phyloP scores from a whole-genome alignment of 2,113 vertebrate species.

The Upupa epops region DNA sequence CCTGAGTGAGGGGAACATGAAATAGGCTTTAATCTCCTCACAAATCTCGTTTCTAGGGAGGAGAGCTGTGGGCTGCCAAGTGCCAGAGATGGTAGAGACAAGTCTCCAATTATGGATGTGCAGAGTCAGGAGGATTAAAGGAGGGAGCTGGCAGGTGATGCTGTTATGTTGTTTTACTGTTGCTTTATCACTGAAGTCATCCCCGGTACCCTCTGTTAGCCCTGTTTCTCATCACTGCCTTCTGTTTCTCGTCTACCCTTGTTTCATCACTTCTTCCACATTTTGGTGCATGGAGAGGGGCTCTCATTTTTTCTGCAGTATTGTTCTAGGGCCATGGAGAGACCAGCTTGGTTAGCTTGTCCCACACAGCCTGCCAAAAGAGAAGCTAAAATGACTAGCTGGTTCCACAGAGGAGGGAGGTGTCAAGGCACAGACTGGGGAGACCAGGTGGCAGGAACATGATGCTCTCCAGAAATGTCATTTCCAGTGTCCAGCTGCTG shows the following conservation, averaged over 20 bases:
- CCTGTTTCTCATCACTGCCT: background rate
- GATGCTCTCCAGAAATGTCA: background rate
- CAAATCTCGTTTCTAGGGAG: background rate
- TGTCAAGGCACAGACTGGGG: background rate
- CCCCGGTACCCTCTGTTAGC: background rate
- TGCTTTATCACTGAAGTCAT: background rate
- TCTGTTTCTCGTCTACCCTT: background rate
- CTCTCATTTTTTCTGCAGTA: background rate
- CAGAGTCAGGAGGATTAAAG: slow-evolving; percentile 18
- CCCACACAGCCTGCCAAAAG: accelerated
- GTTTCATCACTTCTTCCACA: background rate
- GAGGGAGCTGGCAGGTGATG: background rate
- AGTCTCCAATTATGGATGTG: background rate
- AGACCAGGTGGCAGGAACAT: background rate
- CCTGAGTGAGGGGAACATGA: background rate
- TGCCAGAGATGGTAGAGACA: slow-evolving; percentile 10
- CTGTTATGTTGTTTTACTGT: background rate
- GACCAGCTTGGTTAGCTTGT: background rate
- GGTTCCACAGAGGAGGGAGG: background rate
- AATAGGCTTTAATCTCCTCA: slow-evolving; percentile 56
- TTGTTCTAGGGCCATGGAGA: background rate
- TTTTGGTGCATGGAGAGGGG: background rate
- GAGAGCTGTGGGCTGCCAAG: background rate
- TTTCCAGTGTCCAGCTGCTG: background rate
- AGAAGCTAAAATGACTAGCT: background rate